Evolutionary conservation across 1,140 invertebrate genomes (phyloP).

Genomic region (Formica exsecta): DNA sequence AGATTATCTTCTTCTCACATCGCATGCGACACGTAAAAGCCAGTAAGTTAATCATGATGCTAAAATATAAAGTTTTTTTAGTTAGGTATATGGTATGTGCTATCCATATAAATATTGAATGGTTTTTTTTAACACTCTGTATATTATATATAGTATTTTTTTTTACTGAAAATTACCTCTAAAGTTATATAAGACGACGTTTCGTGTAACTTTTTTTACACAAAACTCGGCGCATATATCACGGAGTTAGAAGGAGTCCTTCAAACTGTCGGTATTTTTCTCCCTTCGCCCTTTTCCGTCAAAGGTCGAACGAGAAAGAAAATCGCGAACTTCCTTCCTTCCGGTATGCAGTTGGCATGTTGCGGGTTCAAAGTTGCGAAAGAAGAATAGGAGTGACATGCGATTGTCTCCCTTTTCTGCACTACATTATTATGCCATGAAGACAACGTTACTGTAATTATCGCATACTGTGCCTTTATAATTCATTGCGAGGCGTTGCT

Average conservation of each 20-base stretch:
- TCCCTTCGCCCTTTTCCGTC: background rate
- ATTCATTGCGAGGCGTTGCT: background rate
- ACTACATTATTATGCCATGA: conserved; percentile 6
- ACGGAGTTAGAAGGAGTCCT: background rate
- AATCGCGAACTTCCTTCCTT: conserved; percentile 51
- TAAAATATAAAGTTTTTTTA: too few relatives aligned
- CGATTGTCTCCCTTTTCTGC: conserved; percentile 17
- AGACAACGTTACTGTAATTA: conserved; percentile 42
- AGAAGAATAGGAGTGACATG: background rate
- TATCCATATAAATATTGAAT: too few relatives aligned
- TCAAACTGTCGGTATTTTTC: background rate
- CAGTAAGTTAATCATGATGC: too few relatives aligned
- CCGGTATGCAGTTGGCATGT: background rate
- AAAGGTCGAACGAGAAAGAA: conserved; percentile 3
- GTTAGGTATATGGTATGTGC: too few relatives aligned
- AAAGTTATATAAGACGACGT: background rate
- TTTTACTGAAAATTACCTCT: background rate
- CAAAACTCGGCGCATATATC: background rate
- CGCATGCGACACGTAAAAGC: too few relatives aligned
- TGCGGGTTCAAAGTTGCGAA: conserved; percentile 38
- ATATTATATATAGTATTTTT: background rate
- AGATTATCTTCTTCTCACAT: too few relatives aligned
- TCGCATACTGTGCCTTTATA: background rate
- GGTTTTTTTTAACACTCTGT: too few relatives aligned
- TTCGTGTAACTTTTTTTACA: conserved; percentile 9